Base-by-base conservation (phyloP, 2,113 vertebrate genomes). In the Ceyx margarethae region DNA sequence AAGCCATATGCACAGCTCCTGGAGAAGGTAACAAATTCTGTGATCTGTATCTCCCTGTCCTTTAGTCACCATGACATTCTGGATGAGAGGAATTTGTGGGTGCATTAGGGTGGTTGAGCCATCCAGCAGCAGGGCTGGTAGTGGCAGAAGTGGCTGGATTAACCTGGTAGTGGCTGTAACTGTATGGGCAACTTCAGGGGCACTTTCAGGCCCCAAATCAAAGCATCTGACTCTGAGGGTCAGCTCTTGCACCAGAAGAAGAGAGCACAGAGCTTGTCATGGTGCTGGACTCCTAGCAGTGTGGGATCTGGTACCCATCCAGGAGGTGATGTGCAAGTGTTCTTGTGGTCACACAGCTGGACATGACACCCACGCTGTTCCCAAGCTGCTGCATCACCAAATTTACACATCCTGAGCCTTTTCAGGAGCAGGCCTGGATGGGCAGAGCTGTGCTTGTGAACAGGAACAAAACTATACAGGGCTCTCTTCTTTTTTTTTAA, bases 121-220 rank as follows among this genome's bases (percentile, higher is more conserved):
- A 6, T 80, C 67, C 56, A 42, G 48, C 46, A 72, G 71, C 77
- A 64, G 42, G 56, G 50, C 53, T 15, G 12, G 13, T 43, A 31
- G 29, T 20, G 31, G 57, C 65, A 67, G 58, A 71, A 14, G 45
- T 53, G 66, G n/a, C 53, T 67, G 45, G 33, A 23, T 43, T 48
- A 54, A 40, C 13, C 26, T 0, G 0, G 7, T 50, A 54, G 25
- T 14, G 57, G 15, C 31, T 57, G 18, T 81, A 21, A 2, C 0
- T 28, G 9, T 29, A n/a, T 20, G 4, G 6, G 53, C 50, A 75
- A 50, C 26, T 69, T 37, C 20, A 21, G 76, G 50, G 48, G 15
- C 13, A 25, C 57, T 75, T 62, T 69, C 42, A 69, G 56, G 48
- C 26, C 46, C 15, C 46, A 45, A 2, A 56, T 74, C 46, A 50